Base-by-base conservation (phyloP, 2,797 vertebrate genomes). In the Brachyalestes nurse region DNA sequence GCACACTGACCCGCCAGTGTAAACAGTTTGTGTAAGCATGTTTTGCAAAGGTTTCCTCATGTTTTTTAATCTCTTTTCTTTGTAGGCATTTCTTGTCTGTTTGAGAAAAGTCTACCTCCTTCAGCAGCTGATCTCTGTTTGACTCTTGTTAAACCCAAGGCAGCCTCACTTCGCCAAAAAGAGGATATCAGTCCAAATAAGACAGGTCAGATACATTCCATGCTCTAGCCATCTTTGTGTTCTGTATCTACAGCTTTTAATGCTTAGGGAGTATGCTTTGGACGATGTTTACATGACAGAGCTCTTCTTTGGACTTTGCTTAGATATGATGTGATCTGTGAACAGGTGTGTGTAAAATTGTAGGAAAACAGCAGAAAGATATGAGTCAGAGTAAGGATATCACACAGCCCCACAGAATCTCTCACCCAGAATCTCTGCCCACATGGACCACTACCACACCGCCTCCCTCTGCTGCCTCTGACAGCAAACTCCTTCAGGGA, bases 91-190 rank as follows among this genome's bases (percentile, higher is more conserved):
- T 73, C 86, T 58, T 92, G 84, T 80, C 82, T 91, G 53, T 70
- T 85, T 72, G 91, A 93, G 64, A 90, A 88, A 82, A 91, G 89
- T 25, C 69, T 92, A 67, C 87, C 91, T 70, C 90, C 88, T 60
- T 84, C 91, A 81, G 88, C 89, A 74, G 83, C 90, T 72, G 85
- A 83, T 83, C 86, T 90, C 79, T 78, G 86, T 73, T 82, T 93
- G 16, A 87, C 91, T 83, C 87, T 88, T 45, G 75, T 92, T 13
- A 72, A 82, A 61, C 87, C 89, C 80, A 94, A 82, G 83, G 82
- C 89, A 17, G 86, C 80, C 14, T 83, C 82, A 85, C 85, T 92
- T 83, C 93, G 89, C 40, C 86, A 28, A 49, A 91, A 82, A 86
- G 77, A 85, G 53, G 81, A 89, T 67, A 65, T 47, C 72, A 47